phyloP scores from a whole-genome alignment of 2,888 invertebrate genomes.

The Oeneis ivallda region DNA sequence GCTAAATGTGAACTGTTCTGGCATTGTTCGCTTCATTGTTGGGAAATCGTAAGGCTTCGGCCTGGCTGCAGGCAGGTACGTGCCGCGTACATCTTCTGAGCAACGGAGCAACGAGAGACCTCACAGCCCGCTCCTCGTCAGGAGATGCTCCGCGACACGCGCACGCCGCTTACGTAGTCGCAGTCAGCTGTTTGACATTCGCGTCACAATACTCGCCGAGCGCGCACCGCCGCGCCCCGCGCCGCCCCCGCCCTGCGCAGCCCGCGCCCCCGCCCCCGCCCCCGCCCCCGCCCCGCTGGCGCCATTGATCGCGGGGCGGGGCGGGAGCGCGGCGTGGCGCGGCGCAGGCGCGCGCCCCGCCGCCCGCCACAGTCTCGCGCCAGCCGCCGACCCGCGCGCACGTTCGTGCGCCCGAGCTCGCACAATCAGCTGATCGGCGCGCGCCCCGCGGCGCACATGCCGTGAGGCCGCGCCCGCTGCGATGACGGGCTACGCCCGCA shows the following conservation, averaged over 20 bases:
- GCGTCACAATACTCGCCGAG: slow-evolving; percentile 45
- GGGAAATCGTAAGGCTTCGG: neutral
- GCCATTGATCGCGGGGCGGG: slow-evolving; percentile 57
- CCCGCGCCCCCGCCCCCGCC: slow-evolving; percentile 35
- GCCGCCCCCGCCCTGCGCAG: slow-evolving; percentile 49
- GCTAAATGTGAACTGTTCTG: neutral
- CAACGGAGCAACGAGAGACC: neutral
- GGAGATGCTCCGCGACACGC: slow-evolving; percentile 22
- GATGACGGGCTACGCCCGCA: slow-evolving; percentile 79
- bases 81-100: neutral
- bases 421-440: slow-evolving; percentile 75
- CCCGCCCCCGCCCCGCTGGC: slow-evolving; percentile 47
- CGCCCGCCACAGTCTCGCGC: slow-evolving; percentile 61
- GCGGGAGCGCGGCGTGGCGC: slow-evolving; percentile 50
- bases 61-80: neutral
- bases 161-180: slow-evolving; percentile 52
- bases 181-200: slow-evolving; percentile 76
- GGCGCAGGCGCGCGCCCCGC: slow-evolving; percentile 54
- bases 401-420: slow-evolving; percentile 59
- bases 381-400: slow-evolving; percentile 61
- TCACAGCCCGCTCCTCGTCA: slow-evolving; percentile 9
- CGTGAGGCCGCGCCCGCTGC: slow-evolving; percentile 75
- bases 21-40: slow-evolving; percentile 6
- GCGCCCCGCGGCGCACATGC: slow-evolving; percentile 76
- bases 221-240: slow-evolving; percentile 31